Evolutionary conservation across 2,888 invertebrate genomes (phyloP), one percentile per base, ranked within the genome.

Genomic region (Colostygia pectinataria): DNA sequence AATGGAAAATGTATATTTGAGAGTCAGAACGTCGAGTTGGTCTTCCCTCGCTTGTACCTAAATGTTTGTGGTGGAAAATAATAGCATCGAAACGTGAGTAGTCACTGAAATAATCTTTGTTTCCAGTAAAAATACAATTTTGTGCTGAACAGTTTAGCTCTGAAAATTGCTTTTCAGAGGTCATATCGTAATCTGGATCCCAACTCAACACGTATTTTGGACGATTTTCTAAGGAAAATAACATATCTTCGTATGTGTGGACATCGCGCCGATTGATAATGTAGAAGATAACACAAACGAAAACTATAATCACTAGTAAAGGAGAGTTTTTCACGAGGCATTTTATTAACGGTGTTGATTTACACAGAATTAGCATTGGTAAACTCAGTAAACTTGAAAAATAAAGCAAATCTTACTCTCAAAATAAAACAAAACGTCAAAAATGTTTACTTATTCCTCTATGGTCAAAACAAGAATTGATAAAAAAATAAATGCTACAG

Each of bases 1-100:
- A 61, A 18, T 61, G 57, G 43, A 78, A 81, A 24, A 81, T 66
- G 50, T 80, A 81, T 8, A 78, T 53, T 54, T 80, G 79, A 0
- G 56, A 56, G 1, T 13, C 39, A 0, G 43, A 32, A 8, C 74
- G 64, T 2, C 51, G 61, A 5, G 20, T 7, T 5, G 80, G 75
- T 28, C 56, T 66, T 1, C 44, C 32, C 7, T 43, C 40, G 1
- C 10, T 45, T 1, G 37, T 49, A 0, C 25, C 40, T 1, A 81
- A 53, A 31, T 59, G 29, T 2, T 40, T 7, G 25, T 77, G 69
- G 40, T 55, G 55, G 49, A 77, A 82, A 18, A 79, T 9, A 24
- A 82, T 51, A 15, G 75, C 81, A 18, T 80, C 63, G 42, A 76
- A 82, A 2, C 28, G 43, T 5, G 59, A 59, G 27, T 69, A 59